phyloP scores from a whole-genome alignment of 2,797 vertebrate species.

The Muscicapa striata region DNA sequence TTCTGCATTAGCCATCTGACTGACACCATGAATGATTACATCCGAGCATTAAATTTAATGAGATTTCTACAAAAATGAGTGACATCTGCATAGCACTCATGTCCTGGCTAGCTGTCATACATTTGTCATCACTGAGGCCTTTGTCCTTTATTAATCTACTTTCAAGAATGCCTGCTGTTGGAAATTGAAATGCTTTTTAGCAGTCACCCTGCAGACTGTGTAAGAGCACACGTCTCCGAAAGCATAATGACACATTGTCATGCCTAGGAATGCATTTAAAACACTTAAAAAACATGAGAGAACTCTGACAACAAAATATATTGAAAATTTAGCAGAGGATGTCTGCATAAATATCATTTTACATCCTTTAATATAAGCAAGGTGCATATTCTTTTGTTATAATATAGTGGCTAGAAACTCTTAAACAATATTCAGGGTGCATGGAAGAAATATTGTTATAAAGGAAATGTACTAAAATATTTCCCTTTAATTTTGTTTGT shows the following conservation, averaged over 20 bases:
- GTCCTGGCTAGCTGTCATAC: slow-evolving; percentile 50
- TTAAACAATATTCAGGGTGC: background rate
- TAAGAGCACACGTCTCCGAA: background rate
- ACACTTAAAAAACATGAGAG: slow-evolving; percentile 21
- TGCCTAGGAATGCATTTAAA: slow-evolving; percentile 16
- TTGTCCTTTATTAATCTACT: slow-evolving; percentile 58
- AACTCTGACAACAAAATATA: background rate
- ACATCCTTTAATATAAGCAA: background rate
- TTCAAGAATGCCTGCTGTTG: slow-evolving; percentile 42
- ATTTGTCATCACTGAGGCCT: slow-evolving; percentile 48
- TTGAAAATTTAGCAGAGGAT: background rate
- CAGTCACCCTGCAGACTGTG: slow-evolving; percentile 11
- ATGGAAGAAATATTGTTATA: background rate
- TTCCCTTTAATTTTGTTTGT: slow-evolving; percentile 44
- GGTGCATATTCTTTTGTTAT: background rate
- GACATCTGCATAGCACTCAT: slow-evolving; percentile 56
- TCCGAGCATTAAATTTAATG: slow-evolving; percentile 59
- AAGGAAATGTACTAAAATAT: background rate
- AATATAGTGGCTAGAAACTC: background rate
- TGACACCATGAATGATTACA: slow-evolving; percentile 66
- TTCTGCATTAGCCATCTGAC: slow-evolving; percentile 31
- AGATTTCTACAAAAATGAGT: slow-evolving; percentile 63
- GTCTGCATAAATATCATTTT: slow-evolving; percentile 5
- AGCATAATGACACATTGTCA: slow-evolving; percentile 25
- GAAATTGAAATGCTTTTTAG: slow-evolving; percentile 56